These are phyloP conservation scores for Nothocercus nigrocapillus DNA, from an alignment of 2,113 vertebrate genomes.

Conservation along the genomic window DNA sequence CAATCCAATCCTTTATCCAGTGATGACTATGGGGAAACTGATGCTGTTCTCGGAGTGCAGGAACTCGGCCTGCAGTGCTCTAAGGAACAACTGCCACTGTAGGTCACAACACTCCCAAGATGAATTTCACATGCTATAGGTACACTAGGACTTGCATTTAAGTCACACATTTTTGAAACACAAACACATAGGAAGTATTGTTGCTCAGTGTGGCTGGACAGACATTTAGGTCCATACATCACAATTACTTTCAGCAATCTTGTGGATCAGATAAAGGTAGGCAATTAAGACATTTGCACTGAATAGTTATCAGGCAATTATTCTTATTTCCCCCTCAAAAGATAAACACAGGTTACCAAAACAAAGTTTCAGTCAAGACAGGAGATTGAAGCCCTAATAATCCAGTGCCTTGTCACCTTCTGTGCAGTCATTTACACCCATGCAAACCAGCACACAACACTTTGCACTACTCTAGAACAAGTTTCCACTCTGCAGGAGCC, in stretches of 20 bases:
- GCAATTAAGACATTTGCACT: not conserved
- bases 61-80: slow-evolving; percentile 9
- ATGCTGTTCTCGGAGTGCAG: not conserved
- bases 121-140: not conserved
- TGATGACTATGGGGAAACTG: not conserved
- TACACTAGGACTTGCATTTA: slow-evolving; percentile 6
- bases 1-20: not conserved
- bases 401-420: not conserved
- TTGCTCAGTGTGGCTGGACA: not conserved
- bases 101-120: not conserved
- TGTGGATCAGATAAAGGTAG: not conserved
- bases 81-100: slow-evolving; percentile 13
- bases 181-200: accelerated
- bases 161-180: not conserved
- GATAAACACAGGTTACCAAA: not conserved
- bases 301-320: not conserved
- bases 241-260: not conserved
- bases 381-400: not conserved
- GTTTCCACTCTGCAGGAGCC: not conserved
- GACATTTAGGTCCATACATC: not conserved
- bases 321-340: not conserved
- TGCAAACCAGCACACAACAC: not conserved
- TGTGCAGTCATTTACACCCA: not conserved
- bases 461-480: not conserved
- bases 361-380: not conserved